A percentile compares a stretch with the other conserved stretches of the same genome.
Evolutionary conservation across 92 coral and sea anemone species (phyloP).

Genomic region (Paramuricea clavata): DNA sequence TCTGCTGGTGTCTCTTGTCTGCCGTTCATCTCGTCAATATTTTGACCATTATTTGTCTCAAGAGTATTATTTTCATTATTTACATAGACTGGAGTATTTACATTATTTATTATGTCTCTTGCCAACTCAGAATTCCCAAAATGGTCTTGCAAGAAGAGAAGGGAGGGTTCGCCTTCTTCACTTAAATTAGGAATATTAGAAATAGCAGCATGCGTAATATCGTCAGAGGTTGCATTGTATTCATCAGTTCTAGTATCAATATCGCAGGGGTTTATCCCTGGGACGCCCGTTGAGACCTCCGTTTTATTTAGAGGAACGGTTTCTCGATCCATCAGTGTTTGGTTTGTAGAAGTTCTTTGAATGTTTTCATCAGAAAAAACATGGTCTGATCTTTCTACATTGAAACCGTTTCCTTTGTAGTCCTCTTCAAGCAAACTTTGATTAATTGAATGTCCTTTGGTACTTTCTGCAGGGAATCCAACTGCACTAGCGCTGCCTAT

Average conservation of each 20-base stretch:
- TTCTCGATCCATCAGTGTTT: neutral
- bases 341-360: neutral
- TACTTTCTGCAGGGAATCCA: neutral
- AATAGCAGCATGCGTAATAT: neutral
- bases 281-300: neutral
- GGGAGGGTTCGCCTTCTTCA: neutral
- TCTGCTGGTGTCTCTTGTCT: neutral
- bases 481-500: neutral
- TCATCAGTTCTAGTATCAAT: neutral
- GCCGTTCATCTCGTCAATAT: neutral
- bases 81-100: neutral
- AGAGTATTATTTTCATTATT: neutral
- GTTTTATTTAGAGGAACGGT: neutral
- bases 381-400: neutral
- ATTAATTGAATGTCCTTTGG: neutral
- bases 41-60: neutral
- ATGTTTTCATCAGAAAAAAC: constrained; percentile 3
- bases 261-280: neutral
- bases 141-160: constrained; percentile 36
- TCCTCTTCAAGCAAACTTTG: neutral
- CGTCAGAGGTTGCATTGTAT: neutral
- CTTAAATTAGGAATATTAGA: neutral
- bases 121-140: constrained; percentile 6
- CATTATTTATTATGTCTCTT: neutral
- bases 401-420: neutral